Percentiles rank a stretch among this genome's conserved stretches.
Evolutionary conservation across 2,888 invertebrate genomes (phyloP).

Genomic region (Acleris emargana): DNA sequence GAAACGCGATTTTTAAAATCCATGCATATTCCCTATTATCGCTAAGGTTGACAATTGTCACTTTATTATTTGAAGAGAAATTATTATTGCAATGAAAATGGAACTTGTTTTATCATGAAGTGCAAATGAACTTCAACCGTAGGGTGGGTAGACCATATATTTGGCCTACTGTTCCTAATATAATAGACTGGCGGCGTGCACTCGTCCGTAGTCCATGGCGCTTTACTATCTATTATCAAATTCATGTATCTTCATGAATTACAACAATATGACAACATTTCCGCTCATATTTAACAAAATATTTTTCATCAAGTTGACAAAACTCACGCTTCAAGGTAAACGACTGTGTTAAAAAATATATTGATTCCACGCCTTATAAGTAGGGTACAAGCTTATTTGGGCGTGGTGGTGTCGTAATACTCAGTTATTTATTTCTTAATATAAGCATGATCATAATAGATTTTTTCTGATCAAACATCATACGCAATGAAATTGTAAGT

Average conservation of each 20-base stretch:
- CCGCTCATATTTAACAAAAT: neutral
- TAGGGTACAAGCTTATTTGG: constrained; percentile 20
- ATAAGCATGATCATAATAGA: neutral
- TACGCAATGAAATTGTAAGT: no score
- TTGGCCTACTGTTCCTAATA: no score
- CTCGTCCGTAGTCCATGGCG: neutral
- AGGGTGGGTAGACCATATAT: no score
- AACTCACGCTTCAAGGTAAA: constrained; percentile 21
- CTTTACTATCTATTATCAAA: neutral
- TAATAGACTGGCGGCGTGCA: no score
- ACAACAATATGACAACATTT: neutral
- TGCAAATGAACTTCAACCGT: no score
- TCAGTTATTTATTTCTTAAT: constrained; percentile 16
- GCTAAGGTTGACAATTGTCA: no score
- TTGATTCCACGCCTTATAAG: constrained; percentile 25
- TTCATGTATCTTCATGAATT: neutral
- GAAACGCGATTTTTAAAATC: no score
- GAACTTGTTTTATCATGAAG: no score
- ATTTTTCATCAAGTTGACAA: constrained; percentile 3
- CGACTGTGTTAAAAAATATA: constrained; percentile 19
- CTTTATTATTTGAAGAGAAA: no score
- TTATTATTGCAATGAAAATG: no score
- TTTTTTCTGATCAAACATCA: no score
- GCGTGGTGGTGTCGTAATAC: constrained; percentile 24
- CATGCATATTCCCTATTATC: no score